These are phyloP conservation scores for Percopsis omiscomaycus DNA, from an alignment of 2,797 vertebrate genomes.

Conservation along the genomic window DNA sequence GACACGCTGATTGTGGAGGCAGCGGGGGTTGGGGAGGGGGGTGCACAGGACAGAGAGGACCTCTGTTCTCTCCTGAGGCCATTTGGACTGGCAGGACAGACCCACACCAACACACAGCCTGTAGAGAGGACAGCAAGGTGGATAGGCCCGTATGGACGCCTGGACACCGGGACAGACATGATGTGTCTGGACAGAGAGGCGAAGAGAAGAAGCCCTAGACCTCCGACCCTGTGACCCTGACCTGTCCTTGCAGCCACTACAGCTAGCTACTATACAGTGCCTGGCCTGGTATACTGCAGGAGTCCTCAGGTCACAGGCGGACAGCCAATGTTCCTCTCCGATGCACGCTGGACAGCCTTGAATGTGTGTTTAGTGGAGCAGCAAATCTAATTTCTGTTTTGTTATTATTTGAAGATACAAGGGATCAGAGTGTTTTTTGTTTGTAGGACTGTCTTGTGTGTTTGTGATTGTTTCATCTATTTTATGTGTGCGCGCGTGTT, in stretches of 20 bases:
- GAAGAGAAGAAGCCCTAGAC: conserved; percentile 32
- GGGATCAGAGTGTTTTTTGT: conserved; percentile 14
- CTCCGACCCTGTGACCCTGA: conserved; percentile 50
- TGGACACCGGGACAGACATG: conserved; percentile 19
- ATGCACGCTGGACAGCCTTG: conserved; percentile 13
- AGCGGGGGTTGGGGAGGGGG: background rate
- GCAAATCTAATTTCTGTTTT: conserved; percentile 45
- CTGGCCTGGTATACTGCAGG: conserved; percentile 34
- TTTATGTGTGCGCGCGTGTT: conserved; percentile 43
- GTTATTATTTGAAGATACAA: conserved; percentile 29
- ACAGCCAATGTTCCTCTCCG: conserved; percentile 14
- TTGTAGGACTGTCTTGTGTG: conserved; percentile 3
- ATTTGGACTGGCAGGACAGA: conserved; percentile 24
- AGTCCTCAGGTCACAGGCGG: conserved; percentile 26
- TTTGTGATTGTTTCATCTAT: conserved; percentile 20
- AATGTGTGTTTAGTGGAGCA: conserved; percentile 38
- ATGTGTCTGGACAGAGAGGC: conserved; percentile 26
- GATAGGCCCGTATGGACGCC: conserved; percentile 24
- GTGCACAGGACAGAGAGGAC: conserved; percentile 29
- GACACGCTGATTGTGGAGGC: background rate
- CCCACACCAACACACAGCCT: conserved; percentile 24
- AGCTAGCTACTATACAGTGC: conserved; percentile 47
- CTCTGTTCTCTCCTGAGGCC: conserved; percentile 42
- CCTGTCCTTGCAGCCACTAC: conserved; percentile 51
- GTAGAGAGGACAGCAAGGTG: conserved; percentile 19